A percentile compares a stretch with the other conserved stretches of the same genome.
Conservation (phyloP, 2,888 invertebrate genomes). For the Kuschelorhynchus macadamiae region DNA sequence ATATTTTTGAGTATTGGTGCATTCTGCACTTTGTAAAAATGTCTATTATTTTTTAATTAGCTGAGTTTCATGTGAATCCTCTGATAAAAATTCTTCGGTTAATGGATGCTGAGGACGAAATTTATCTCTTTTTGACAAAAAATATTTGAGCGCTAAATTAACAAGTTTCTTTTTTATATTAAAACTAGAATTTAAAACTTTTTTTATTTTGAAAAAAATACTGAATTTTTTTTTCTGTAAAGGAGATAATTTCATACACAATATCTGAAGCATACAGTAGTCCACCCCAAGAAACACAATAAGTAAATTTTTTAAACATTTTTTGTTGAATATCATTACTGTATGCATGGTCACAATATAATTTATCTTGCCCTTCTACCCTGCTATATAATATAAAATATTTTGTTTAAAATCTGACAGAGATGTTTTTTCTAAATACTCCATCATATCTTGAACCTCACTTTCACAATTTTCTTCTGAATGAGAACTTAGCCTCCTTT, state of each 20-base stretch:
- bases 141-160: too few relatives aligned
- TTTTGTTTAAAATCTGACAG: conserved; percentile 24
- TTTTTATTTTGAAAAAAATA: too few relatives aligned
- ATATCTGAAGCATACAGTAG: conserved; percentile 13
- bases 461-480: conserved; percentile 5
- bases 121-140: too few relatives aligned
- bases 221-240: too few relatives aligned
- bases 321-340: neutral
- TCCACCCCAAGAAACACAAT: conserved; percentile 10
- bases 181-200: too few relatives aligned
- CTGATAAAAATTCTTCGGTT: too few relatives aligned
- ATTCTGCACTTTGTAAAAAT: too few relatives aligned
- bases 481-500: neutral
- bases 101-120: too few relatives aligned
- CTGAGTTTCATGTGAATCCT: too few relatives aligned
- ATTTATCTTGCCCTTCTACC: neutral
- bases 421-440: conserved; percentile 13
- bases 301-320: conserved; percentile 16
- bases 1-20: too few relatives aligned
- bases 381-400: conserved; percentile 24
- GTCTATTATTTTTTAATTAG: too few relatives aligned
- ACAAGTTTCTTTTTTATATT: too few relatives aligned
- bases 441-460: conserved; percentile 16
- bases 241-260: neutral
- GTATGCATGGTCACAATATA: conserved; percentile 9